These are phyloP conservation scores for Diorhabda elongata DNA, from an alignment of 1,140 invertebrate genomes.

Conservation along the genomic window DNA sequence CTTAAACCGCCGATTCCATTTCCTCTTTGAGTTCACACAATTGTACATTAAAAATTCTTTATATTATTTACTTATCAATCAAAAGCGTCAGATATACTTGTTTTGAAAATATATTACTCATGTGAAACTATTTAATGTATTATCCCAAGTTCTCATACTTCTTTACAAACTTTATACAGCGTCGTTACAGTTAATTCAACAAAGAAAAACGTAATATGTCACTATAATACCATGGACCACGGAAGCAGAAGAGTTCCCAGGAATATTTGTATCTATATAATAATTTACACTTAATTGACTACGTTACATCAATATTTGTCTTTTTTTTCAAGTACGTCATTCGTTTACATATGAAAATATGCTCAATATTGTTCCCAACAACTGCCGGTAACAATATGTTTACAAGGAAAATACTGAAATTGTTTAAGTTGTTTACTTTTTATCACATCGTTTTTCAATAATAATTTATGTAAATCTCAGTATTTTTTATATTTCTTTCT, in stretches of 20 bases:
- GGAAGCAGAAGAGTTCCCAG: slow-evolving; percentile 5
- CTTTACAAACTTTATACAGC: background rate
- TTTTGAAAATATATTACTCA: too few species aligned
- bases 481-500: too few species aligned
- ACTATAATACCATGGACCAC: background rate
- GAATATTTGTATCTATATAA: slow-evolving; percentile 13
- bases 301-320: slow-evolving; percentile 9
- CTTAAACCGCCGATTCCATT: too few species aligned
- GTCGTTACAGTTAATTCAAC: background rate
- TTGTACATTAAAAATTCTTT: too few species aligned
- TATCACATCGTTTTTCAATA: too few species aligned
- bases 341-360: background rate
- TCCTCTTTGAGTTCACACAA: too few species aligned
- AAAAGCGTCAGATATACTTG: too few species aligned
- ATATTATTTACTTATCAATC: too few species aligned
- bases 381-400: background rate
- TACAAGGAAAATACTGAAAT: background rate
- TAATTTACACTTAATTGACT: slow-evolving; percentile 13
- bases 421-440: background rate
- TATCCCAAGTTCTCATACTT: background rate
- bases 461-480: too few species aligned
- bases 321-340: background rate
- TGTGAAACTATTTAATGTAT: background rate
- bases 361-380: slow-evolving; percentile 1
- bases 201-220: background rate